Evolutionary conservation across 2,888 invertebrate genomes (phyloP), one percentile per base, ranked within the genome.

Genomic region (Ctenicera cuprea): DNA sequence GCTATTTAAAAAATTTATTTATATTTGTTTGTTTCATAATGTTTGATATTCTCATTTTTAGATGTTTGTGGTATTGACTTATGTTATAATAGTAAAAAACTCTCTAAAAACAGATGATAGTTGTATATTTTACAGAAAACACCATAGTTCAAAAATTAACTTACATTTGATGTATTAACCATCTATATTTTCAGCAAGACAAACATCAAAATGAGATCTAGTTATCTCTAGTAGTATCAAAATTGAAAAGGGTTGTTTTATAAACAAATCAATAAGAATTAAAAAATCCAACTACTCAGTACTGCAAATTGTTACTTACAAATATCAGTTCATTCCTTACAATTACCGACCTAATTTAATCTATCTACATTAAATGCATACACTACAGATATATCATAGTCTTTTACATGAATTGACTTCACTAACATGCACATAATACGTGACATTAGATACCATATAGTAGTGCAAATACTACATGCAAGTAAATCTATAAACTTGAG

Each of bases 361-460:
- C 5, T 12, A 38, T 61, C 33, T 26, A 62, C 18, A 7, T 45
- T 8, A 50, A 33, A 38, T 48, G 12, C 37, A 26, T n/a, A n/a
- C n/a, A 12, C 64, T 64, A 50, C 22, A 41, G 22, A 43, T 52
- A 73, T 62, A 65, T 74, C 67, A 75, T 77, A 77, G 77, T 77
- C 77, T 77, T 75, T 65, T 75, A 77, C 71, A 76, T 78, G 75
- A 78, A 65, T 65, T 65, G 65, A 65, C 65, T 50, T 65, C 37
- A 50, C 65, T 50, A 50, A 18, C 65, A 65, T 48, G 52, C 37
- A 65, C 50, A 50, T 50, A 33, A 18, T 65, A 37, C 5, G 48
- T 65, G 38, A 61, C 22, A n/a, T 61, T 22, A 54, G 22, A 54
- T 30, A 54, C 50, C 30, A 30, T 54, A 50, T 26, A n/a, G 9